Base-by-base conservation (phyloP, 2,888 invertebrate species). In the Psylliodes chrysocephalus region DNA sequence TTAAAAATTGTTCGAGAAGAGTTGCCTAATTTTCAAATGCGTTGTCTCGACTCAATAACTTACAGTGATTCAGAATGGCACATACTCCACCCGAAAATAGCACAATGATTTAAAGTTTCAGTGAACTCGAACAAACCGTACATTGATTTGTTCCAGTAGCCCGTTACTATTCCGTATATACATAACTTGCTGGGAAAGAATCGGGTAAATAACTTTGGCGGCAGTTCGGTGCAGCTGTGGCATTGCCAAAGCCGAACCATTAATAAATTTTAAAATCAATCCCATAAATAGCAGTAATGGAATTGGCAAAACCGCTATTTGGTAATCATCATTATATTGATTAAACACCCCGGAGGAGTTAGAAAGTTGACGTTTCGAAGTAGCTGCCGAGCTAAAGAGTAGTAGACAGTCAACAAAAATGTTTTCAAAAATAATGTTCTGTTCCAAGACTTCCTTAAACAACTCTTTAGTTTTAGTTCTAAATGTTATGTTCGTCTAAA, bases 251-350 rank as follows among this genome's bases (percentile, higher is more conserved):
- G 2, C 14, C 14, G 14, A 12, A 38, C 38, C 15, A 7, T 38
- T 15, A 38, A 38, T 38, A 38, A 38, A 38, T 38, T 15, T 38
- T 38, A 38, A 38, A 38, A 38, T 38, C 38, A 38, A 38, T 38
- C 15, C 7, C 10, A 14, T 15, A 14, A 38, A 38, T 38, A 38
- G 38, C 14, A 3, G 2, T 15, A 38, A 12, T 38, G 38, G 38
- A 38, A 14, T 14, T 38, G 38, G 38, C 7, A 5, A 14, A 38
- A n/a, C 38, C 38, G 4, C 30, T 2, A 30, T 6, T 30, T 30
- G 30, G 30, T 10, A 30, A 30, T 30, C 8, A 30, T 30, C 30
- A 10, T 30, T 30, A 30, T 3, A 22, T 4, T 22, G 3, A 6
- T 2, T 22, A 6, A 22, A 22, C 6, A 6, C 3, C 2, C 22